These are phyloP conservation scores for Puntigrus tetrazona DNA, from an alignment of 2,113 vertebrate genomes.

Conservation along the genomic window DNA sequence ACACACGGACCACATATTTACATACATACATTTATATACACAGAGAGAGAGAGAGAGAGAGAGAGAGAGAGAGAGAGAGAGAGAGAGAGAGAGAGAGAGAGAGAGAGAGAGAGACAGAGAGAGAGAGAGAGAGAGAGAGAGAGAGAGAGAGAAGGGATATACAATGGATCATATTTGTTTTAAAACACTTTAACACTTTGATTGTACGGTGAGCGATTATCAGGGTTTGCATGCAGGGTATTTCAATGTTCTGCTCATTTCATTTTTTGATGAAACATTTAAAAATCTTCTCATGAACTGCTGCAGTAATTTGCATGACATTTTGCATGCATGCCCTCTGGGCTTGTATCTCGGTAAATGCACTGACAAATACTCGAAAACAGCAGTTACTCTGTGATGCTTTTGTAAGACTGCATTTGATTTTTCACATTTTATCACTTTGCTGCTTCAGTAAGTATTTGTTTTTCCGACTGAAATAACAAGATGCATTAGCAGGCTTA, in stretches of 20 bases:
- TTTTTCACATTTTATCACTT: background rate
- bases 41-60: constrained; percentile 13
- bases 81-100: constrained; percentile 2
- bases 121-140: background rate
- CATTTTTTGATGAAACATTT: background rate
- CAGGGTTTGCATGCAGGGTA: background rate
- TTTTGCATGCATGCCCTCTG: background rate
- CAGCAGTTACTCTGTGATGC: background rate
- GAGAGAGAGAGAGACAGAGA: constrained; percentile 15
- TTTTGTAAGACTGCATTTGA: background rate
- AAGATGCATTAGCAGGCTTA: background rate
- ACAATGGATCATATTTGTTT: background rate
- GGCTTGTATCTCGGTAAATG: background rate
- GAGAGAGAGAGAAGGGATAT: background rate
- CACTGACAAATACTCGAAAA: background rate
- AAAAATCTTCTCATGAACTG: background rate
- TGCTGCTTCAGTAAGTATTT: background rate
- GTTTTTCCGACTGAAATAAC: background rate
- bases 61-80: background rate
- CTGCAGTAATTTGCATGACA: background rate
- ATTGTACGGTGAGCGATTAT: background rate
- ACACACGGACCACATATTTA: background rate
- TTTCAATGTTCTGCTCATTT: background rate
- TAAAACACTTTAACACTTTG: background rate
- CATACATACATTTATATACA: constrained; percentile 33